Evolutionary conservation across 2,113 vertebrate species (phyloP), one percentile per base, ranked within the genome.

Genomic region (Tupaia tana): DNA sequence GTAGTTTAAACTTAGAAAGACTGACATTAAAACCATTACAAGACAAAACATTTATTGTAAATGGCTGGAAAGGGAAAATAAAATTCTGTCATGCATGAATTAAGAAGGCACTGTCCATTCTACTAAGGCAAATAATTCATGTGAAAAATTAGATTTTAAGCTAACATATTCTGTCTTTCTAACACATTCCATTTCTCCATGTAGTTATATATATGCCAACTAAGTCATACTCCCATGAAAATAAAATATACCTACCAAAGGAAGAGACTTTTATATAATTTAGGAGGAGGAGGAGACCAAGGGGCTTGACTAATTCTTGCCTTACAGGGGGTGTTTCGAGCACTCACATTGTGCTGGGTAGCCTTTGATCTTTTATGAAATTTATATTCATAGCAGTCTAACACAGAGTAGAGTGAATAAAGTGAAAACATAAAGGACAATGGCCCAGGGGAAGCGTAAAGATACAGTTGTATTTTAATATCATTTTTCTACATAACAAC

Each of bases 141-240:
- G 90, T 96, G 89, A 97, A 96, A 96, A 96, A 96, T 95, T 97
- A 89, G 78, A 92, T 95, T 97, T 97, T 96, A 97, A 97, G 52
- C 71, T 96, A 95, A 96, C 31, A 67, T 93, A 95, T 91, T 97
- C 95, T 95, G 94, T 88, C 52, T 94, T 93, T 79, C 82, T 70
- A 95, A 89, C 74, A 86, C 22, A 95, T 78, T 95, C 85, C 86
- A 58, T 61, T 89, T 81, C 64, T 95, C 25, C 43, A 89, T 90
- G 78, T 92, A 93, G 77, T 85, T 96, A 78, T 83, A 95, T 25
- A 64, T 92, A 73, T 80, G n/a, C 85, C 0, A 0, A 73, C 59
- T 77, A 94, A 95, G 58, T 89, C 75, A 91, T 66, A 94, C 10
- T 90, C 20, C 75, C 20, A 82, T 95, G 73, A 96, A 97, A 95